A percentile compares a stretch with the other conserved stretches of the same genome.
These are phyloP conservation scores for Ctenosaura bakeri DNA, from an alignment of 2,797 vertebrate genomes.

Conservation along the genomic window DNA sequence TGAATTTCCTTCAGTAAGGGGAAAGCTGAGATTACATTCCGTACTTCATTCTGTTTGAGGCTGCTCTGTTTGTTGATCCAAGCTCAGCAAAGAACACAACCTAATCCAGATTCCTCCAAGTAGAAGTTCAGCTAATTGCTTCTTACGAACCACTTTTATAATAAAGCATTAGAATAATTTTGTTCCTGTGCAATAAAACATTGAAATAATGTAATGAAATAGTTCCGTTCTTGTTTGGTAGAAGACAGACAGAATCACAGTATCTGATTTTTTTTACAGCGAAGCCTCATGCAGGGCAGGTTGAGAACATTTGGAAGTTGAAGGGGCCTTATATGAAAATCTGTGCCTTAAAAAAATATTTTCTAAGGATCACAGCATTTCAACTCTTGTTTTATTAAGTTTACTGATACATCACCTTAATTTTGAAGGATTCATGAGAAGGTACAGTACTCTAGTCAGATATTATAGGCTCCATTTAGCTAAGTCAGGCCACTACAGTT, in stretches of 20 bases:
- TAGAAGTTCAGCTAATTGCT: background rate
- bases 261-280: background rate
- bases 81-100: conserved; percentile 19
- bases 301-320: conserved; percentile 27
- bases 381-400: conserved; percentile 40
- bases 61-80: conserved; percentile 20
- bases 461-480: conserved; percentile 38
- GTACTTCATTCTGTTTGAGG: background rate
- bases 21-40: background rate
- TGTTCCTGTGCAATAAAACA: conserved; percentile 26
- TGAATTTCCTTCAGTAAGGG: conserved; percentile 24
- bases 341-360: conserved; percentile 39
- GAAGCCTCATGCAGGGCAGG: conserved; percentile 1
- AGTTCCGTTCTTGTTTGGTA: background rate
- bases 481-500: conserved; percentile 38
- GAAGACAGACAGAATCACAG: background rate
- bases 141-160: conserved; percentile 25
- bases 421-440: conserved; percentile 56
- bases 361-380: conserved; percentile 49
- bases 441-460: conserved; percentile 57
- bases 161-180: conserved; percentile 38
- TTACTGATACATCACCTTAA: conserved; percentile 50
- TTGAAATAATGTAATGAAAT: conserved; percentile 41
- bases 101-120: conserved; percentile 31
- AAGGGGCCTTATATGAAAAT: background rate